Percentiles rank a stretch among this genome's conserved stretches.
Evolutionary conservation across 2,113 vertebrate genomes (phyloP).

Genomic region (Calyptommatus sinebrachiatus): DNA sequence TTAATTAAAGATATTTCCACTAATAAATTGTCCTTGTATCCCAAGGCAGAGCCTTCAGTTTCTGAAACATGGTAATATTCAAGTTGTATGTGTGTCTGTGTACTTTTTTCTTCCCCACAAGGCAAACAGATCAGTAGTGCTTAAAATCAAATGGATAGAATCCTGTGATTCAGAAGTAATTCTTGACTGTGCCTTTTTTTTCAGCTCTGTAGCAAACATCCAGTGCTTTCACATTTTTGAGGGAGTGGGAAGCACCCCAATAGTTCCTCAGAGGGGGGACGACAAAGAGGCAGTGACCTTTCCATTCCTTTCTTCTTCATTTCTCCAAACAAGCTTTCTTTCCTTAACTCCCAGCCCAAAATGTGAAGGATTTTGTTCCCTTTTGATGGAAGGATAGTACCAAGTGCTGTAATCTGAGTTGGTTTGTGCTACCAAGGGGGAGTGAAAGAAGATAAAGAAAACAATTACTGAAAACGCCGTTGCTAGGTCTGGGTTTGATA

Average conservation of each 20-base stretch:
- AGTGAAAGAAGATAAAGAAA: conserved; percentile 48
- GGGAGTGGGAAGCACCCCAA: conserved; percentile 5
- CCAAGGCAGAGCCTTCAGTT: conserved; percentile 72
- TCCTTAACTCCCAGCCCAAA: conserved; percentile 48
- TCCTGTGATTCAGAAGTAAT: conserved; percentile 24
- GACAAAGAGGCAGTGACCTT: conserved; percentile 34
- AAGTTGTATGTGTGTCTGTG: conserved; percentile 55
- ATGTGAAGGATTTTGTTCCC: conserved; percentile 28
- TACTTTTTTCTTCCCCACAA: conserved; percentile 43
- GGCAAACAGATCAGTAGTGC: conserved; percentile 59
- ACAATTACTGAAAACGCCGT: conserved; percentile 53
- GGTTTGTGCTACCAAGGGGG: conserved; percentile 22
- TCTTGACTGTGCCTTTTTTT: neutral
- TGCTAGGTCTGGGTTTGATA: conserved; percentile 16
- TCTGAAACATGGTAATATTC: conserved; percentile 70
- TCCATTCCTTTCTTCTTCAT: conserved; percentile 46
- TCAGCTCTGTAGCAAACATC: conserved; percentile 49
- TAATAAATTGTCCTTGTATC: conserved; percentile 75
- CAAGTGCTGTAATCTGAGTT: conserved; percentile 55
- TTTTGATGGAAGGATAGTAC: conserved; percentile 45
- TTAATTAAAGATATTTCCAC: conserved; percentile 80
- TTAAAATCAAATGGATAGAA: conserved; percentile 64
- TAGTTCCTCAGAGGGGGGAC: conserved; percentile 29
- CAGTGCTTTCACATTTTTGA: conserved; percentile 45
- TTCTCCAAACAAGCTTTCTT: conserved; percentile 45